Percentiles rank a stretch among this genome's conserved stretches.
These are phyloP conservation scores for Thereva unica DNA, from an alignment of 2,888 invertebrate genomes.

Conservation along the genomic window DNA sequence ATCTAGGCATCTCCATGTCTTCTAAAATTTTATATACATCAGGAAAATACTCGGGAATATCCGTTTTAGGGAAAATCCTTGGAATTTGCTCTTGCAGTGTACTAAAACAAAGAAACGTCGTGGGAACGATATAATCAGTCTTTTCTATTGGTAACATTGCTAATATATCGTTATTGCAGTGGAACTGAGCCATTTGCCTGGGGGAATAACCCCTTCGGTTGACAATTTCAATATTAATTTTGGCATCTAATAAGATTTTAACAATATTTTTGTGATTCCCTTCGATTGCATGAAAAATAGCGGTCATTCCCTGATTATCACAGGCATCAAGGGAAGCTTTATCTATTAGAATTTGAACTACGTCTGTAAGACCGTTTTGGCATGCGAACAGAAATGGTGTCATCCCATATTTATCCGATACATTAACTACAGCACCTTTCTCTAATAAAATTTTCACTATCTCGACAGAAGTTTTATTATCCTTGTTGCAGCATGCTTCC, in stretches of 20 bases:
- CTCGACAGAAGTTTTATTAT: constrained; percentile 45
- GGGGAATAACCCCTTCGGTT: constrained; percentile 55
- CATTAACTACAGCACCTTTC: constrained; percentile 51
- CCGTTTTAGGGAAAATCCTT: constrained; percentile 52
- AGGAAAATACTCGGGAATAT: constrained; percentile 57
- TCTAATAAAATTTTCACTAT: constrained; percentile 49
- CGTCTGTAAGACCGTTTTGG: constrained; percentile 48
- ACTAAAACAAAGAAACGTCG: constrained; percentile 50
- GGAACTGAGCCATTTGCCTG: constrained; percentile 52
- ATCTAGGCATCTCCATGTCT: constrained; percentile 48
- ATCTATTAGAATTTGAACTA: constrained; percentile 48
- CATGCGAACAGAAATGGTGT: constrained; percentile 57
- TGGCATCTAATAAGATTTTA: constrained; percentile 45
- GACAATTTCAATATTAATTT: constrained; percentile 45
- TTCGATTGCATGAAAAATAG: constrained; percentile 56
- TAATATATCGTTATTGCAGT: constrained; percentile 53
- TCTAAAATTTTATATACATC: constrained; percentile 51
- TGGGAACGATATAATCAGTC: constrained; percentile 49
- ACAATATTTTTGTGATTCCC: constrained; percentile 53
- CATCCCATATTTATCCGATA: constrained; percentile 53
- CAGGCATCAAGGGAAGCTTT: constrained; percentile 52
- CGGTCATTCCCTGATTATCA: constrained; percentile 54
- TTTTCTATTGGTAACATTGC: constrained; percentile 50
- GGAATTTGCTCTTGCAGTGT: constrained; percentile 54
- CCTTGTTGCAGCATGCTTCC: constrained; percentile 49